Percentiles rank a stretch among this genome's conserved stretches.
Evolutionary conservation across 1,140 invertebrate species (phyloP).

Genomic region (Centruroides vittatus): DNA sequence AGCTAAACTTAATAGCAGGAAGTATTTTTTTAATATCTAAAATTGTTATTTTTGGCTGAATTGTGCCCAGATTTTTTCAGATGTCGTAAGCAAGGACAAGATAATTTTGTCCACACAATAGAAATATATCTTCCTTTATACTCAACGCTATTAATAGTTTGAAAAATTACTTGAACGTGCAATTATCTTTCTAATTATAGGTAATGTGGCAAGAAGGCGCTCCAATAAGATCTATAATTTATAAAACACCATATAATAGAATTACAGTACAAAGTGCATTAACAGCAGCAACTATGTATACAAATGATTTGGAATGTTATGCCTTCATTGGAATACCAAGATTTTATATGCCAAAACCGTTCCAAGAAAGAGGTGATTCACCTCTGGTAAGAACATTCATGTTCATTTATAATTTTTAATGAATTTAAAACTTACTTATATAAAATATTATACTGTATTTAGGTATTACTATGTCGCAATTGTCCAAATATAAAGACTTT

Average conservation of each 20-base stretch:
- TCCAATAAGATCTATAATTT: slow-evolving; percentile 49
- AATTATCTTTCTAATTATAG: background rate
- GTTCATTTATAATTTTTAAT: no score
- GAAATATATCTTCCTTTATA: no score
- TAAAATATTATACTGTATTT: background rate
- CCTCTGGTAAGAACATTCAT: slow-evolving; percentile 31
- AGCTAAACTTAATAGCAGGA: no score
- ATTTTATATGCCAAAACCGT: slow-evolving; percentile 41
- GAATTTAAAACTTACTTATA: no score
- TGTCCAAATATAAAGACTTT: slow-evolving; percentile 43
- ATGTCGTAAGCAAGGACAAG: no score
- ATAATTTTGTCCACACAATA: no score
- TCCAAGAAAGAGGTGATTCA: slow-evolving; percentile 47
- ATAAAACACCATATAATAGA: slow-evolving; percentile 43
- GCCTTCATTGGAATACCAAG: slow-evolving; percentile 46
- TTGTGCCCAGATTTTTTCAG: no score
- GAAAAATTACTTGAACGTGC: no score
- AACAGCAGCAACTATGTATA: slow-evolving; percentile 42
- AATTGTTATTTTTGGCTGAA: no score
- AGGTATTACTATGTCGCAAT: slow-evolving; percentile 13
- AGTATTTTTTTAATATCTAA: no score
- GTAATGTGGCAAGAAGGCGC: slow-evolving; percentile 40
- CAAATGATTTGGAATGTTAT: slow-evolving; percentile 38
- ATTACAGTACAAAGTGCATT: slow-evolving; percentile 34
- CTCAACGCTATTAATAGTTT: no score